Conservation (phyloP, 2,113 vertebrate genomes). For the Miniopterus natalensis region DNA sequence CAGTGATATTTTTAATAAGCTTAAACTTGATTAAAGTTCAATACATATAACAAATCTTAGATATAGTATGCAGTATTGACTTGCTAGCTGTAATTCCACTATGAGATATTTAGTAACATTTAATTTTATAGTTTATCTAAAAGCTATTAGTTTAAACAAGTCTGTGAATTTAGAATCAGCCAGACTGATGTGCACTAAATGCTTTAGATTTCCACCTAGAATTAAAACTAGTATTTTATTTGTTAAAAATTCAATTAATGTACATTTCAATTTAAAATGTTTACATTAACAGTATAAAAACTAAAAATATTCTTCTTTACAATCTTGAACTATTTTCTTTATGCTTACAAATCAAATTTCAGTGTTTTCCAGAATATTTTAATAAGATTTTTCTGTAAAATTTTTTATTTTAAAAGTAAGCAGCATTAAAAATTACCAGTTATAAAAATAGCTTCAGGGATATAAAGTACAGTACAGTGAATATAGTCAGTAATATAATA, state of each 20-base stretch:
- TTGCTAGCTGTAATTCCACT: constrained; percentile 28
- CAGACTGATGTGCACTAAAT: neutral
- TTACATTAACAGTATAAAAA: neutral
- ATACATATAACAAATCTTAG: constrained; percentile 19
- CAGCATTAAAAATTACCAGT: neutral
- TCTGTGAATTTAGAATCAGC: constrained; percentile 11
- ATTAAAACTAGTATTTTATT: constrained; percentile 20
- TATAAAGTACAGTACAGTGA: neutral
- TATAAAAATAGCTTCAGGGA: neutral
- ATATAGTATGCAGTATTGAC: constrained; percentile 32
- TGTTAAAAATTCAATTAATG: constrained; percentile 26
- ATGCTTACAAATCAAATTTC: constrained; percentile 17
- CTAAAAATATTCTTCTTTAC: constrained; percentile 12
- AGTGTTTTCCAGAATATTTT: neutral
- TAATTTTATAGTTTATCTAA: constrained; percentile 47
- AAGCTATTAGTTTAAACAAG: constrained; percentile 27
- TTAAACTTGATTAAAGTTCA: constrained; percentile 11
- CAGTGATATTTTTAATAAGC: neutral
- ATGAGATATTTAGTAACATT: neutral
- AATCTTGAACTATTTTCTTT: constrained; percentile 8
- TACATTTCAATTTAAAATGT: neutral
- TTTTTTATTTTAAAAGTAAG: constrained; percentile 31
- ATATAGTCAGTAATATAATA: neutral
- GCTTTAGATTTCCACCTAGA: neutral
- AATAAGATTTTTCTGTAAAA: constrained; percentile 26